Evolutionary conservation across 2,888 invertebrate species (phyloP).

Genomic region (Hecatera dysodea): DNA sequence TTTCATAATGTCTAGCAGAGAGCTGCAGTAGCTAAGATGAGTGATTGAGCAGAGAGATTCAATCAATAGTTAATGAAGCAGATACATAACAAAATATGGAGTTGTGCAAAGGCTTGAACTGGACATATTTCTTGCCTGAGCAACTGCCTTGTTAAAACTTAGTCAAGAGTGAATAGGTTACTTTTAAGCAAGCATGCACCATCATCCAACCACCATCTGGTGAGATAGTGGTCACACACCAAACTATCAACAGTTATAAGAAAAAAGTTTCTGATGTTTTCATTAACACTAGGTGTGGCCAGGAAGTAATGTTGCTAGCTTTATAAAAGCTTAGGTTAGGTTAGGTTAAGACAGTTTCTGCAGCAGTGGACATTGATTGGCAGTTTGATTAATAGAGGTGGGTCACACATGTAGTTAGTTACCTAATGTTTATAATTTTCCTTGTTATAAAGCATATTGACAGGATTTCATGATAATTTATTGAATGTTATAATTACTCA

Average conservation of each 20-base stretch:
- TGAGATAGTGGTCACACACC: background rate
- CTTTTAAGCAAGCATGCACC: background rate
- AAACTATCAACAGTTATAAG: background rate
- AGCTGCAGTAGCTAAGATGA: too few relatives aligned
- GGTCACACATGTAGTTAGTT: background rate
- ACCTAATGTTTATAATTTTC: slow-evolving; percentile 32
- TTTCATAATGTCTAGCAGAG: too few relatives aligned
- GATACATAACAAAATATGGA: background rate
- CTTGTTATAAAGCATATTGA: slow-evolving; percentile 26
- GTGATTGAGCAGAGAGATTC: background rate
- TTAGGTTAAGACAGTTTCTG: background rate
- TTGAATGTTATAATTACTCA: slow-evolving; percentile 11
- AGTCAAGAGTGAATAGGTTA: background rate
- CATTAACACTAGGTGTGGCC: slow-evolving; percentile 5
- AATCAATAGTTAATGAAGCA: background rate
- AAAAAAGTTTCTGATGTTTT: background rate
- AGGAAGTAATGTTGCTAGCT: background rate
- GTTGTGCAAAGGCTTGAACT: background rate
- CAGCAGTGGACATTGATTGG: background rate
- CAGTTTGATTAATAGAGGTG: background rate
- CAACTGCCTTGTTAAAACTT: too few relatives aligned
- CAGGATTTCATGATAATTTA: slow-evolving; percentile 39
- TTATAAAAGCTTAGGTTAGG: background rate
- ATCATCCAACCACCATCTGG: background rate
- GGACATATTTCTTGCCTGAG: background rate